Evolutionary conservation across 2,797 vertebrate genomes (phyloP).

Genomic region (Loris lydekkerianus): DNA sequence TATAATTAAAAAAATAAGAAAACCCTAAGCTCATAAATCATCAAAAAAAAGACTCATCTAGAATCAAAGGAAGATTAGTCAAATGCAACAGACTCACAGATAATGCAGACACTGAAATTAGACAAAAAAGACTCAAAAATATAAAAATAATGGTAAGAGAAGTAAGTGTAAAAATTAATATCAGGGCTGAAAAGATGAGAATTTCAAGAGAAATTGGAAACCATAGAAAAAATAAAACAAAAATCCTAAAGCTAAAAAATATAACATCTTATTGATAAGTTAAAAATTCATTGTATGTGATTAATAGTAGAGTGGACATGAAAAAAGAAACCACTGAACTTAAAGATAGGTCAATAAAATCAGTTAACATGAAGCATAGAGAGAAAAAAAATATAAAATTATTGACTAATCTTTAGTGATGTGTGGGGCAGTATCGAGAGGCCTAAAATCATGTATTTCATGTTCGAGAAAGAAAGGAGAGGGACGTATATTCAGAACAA

Average conservation of each 20-base stretch:
- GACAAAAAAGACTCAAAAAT: constrained; percentile 24
- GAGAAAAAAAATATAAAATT: not conserved
- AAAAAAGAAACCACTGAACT: not conserved
- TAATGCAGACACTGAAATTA: constrained; percentile 17
- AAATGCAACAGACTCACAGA: not conserved
- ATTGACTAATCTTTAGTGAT: not conserved
- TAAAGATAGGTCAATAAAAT: not conserved
- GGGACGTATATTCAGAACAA: not conserved
- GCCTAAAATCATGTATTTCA: not conserved
- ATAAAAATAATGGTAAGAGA: not conserved
- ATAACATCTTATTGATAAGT: not conserved
- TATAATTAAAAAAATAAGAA: not conserved
- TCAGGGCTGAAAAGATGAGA: not conserved
- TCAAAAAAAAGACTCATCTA: not conserved
- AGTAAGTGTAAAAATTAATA: constrained; percentile 27
- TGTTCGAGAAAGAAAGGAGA: not conserved
- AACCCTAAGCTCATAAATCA: not conserved
- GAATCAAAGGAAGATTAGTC: not conserved
- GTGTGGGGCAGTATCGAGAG: not conserved
- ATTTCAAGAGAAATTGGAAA: constrained; percentile 19
- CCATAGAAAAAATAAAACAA: not conserved
- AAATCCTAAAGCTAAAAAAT: not conserved
- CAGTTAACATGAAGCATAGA: not conserved
- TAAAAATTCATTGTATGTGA: not conserved
- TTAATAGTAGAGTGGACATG: not conserved